phyloP scores from a whole-genome alignment of 2,797 vertebrate species.

The Ceyx erithaca region DNA sequence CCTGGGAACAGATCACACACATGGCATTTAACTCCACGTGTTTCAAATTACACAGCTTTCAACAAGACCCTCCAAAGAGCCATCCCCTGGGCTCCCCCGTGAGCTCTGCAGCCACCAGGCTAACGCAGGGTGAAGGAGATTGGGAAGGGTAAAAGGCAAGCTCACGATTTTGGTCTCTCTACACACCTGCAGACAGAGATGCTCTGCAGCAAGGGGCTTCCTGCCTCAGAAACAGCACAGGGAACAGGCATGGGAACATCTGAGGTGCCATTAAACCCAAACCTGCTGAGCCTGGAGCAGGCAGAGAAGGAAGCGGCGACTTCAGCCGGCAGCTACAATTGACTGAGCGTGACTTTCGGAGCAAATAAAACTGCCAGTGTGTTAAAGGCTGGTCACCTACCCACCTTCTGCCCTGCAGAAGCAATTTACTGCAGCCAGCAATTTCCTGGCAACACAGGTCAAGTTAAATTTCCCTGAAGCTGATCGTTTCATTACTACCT shows the following conservation, averaged over 20 bases:
- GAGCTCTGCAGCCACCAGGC: background rate
- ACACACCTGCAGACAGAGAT: background rate
- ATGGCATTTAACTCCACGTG: background rate
- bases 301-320: background rate
- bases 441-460: background rate
- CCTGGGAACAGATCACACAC: background rate
- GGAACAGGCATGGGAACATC: background rate
- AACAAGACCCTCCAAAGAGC: background rate
- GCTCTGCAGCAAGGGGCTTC: background rate
- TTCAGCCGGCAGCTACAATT: background rate
- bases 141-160: background rate
- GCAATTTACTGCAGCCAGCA: background rate
- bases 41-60: slow-evolving; percentile 29
- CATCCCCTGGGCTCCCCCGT: background rate
- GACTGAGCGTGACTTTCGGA: background rate
- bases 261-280: background rate
- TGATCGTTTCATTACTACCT: background rate
- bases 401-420: background rate
- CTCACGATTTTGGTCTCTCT: rapidly evolving
- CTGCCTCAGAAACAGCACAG: background rate
- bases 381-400: background rate
- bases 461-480: background rate
- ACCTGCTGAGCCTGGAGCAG: background rate
- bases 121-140: background rate
- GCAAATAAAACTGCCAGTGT: background rate